Percentiles rank a stretch among this genome's conserved stretches.
Conservation (phyloP, 2,797 vertebrate species). For the Australoheros facetus region DNA sequence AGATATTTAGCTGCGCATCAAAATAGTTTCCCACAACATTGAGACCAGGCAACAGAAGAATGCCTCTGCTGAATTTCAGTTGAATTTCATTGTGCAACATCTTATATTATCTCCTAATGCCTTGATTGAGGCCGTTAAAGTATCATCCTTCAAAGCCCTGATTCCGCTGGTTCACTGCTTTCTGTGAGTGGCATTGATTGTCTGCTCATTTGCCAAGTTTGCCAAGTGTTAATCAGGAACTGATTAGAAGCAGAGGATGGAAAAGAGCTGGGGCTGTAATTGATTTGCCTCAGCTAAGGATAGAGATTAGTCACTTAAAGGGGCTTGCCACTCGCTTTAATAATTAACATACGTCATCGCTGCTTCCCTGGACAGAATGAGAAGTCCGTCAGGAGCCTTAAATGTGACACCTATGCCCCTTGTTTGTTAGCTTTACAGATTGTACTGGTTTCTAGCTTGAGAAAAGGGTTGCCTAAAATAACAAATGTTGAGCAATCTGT, state of each 20-base stretch:
- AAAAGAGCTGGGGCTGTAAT: conserved; percentile 52
- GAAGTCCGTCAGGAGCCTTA: conserved; percentile 27
- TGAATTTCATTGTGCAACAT: conserved; percentile 1
- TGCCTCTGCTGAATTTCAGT: background rate
- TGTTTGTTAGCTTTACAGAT: conserved; percentile 42
- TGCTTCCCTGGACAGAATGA: conserved; percentile 30
- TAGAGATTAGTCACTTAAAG: conserved; percentile 54
- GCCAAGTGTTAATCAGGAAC: conserved; percentile 65
- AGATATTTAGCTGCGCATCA: background rate
- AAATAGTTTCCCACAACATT: background rate
- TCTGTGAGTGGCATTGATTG: conserved; percentile 51
- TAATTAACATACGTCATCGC: conserved; percentile 48
- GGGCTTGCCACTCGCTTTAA: conserved; percentile 32
- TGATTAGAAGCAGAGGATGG: conserved; percentile 61
- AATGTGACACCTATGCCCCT: conserved; percentile 22
- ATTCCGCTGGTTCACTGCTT: conserved; percentile 17
- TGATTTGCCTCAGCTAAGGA: conserved; percentile 48
- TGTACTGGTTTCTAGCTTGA: conserved; percentile 14
- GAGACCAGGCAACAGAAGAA: background rate
- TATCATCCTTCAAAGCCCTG: background rate
- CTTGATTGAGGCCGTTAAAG: conserved; percentile 23
- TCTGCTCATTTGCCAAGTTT: conserved; percentile 45
- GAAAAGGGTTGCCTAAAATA: conserved; percentile 21
- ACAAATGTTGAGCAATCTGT: conserved; percentile 35
- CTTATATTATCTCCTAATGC: background rate